Conservation (phyloP, 2,888 invertebrate genomes). For the Hyles lineata region DNA sequence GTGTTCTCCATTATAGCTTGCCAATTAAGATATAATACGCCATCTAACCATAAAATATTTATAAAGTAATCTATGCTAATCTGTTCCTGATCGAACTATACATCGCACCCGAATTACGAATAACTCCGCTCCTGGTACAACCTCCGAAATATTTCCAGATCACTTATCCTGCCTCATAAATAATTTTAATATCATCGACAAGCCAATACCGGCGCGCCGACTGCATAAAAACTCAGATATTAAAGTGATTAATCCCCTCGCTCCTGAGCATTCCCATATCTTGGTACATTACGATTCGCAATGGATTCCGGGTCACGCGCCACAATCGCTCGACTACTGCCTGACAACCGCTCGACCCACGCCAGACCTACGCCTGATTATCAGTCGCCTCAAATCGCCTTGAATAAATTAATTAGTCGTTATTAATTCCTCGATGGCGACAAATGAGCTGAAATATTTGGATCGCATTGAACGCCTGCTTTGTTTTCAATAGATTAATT, state of each 20-base stretch:
- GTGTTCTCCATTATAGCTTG: too few species aligned
- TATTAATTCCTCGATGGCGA: conserved; percentile 5
- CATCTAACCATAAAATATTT: too few species aligned
- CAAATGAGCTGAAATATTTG: conserved; percentile 6
- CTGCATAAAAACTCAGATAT: conserved; percentile 20
- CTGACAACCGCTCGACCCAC: conserved; percentile 28
- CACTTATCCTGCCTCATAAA: neutral
- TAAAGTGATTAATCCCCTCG: conserved; percentile 29
- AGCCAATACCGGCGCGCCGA: conserved; percentile 4
- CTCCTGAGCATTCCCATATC: conserved; percentile 49
- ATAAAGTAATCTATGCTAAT: too few species aligned
- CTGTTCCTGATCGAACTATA: too few species aligned
- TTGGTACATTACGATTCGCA: conserved; percentile 41
- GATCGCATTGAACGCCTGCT: neutral
- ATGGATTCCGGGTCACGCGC: conserved; percentile 62
- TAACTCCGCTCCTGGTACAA: too few species aligned
- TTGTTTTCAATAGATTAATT: neutral
- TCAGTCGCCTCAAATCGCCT: conserved; percentile 28
- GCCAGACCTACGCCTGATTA: neutral
- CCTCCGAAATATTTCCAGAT: neutral
- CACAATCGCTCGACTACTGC: conserved; percentile 29
- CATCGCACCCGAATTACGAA: too few species aligned
- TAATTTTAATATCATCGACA: neutral
- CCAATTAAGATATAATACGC: too few species aligned
- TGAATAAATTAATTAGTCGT: conserved; percentile 24